These are phyloP conservation scores for Buteo buteo DNA, from an alignment of 2,113 vertebrate genomes.

Conservation along the genomic window DNA sequence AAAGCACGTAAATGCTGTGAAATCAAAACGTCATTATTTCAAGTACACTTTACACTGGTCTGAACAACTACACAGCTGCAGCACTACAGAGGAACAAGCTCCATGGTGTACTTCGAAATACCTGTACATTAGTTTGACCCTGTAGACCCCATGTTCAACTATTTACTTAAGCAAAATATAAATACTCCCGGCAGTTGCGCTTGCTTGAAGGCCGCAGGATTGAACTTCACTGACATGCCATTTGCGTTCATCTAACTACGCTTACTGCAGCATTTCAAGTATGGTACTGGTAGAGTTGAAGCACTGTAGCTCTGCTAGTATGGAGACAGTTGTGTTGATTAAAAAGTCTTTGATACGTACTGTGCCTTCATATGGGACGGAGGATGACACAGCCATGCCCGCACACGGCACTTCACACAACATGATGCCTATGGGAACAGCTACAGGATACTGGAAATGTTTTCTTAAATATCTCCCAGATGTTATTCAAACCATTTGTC, in stretches of 20 bases:
- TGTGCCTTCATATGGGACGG: neutral
- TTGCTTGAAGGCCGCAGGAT: neutral
- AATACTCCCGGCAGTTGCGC: neutral
- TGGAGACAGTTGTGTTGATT: neutral
- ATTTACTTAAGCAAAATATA: neutral
- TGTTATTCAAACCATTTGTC: neutral
- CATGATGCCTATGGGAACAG: neutral
- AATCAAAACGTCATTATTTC: neutral
- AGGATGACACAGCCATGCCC: neutral
- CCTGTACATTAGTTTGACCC: neutral
- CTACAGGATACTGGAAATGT: neutral
- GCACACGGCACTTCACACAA: fast-evolving
- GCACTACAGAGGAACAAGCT: neutral
- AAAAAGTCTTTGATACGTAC: neutral
- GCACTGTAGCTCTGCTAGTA: neutral
- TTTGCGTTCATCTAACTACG: neutral
- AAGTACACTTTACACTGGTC: neutral
- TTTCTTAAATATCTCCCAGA: neutral
- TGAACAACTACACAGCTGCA: neutral
- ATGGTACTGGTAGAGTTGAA: neutral
- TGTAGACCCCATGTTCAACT: neutral
- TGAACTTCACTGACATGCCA: neutral
- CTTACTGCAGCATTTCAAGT: neutral
- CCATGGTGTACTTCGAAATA: neutral
- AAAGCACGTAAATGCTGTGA: neutral